Conservation (phyloP, 2,113 vertebrate species). For the Ia io region DNA sequence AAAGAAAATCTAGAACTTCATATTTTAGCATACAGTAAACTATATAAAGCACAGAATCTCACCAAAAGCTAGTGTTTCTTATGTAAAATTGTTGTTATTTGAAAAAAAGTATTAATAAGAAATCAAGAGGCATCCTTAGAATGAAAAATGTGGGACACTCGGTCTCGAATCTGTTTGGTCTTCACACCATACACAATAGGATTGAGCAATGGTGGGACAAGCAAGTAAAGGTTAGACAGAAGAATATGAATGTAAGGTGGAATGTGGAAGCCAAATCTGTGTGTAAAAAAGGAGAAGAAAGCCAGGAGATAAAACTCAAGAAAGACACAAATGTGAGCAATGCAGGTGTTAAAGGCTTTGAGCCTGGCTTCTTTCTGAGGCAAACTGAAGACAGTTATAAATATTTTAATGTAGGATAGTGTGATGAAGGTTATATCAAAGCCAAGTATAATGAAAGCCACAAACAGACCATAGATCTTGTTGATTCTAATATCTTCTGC, state of each 20-base stretch:
- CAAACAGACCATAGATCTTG: slow-evolving; percentile 45
- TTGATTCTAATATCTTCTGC: slow-evolving; percentile 4
- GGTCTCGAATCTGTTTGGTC: no score
- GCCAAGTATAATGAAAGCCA: slow-evolving; percentile 39
- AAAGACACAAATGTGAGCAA: slow-evolving; percentile 55
- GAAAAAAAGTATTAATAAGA: background rate
- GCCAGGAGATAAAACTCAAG: slow-evolving; percentile 40
- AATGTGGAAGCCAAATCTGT: slow-evolving; percentile 50
- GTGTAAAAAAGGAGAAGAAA: slow-evolving; percentile 62
- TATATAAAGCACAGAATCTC: no score
- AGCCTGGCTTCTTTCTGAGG: slow-evolving; percentile 33
- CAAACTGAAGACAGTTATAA: slow-evolving; percentile 48
- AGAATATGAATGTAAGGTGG: slow-evolving; percentile 44
- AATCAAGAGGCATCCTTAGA: background rate
- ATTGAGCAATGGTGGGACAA: slow-evolving; percentile 36
- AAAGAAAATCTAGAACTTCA: no score
- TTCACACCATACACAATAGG: background rate
- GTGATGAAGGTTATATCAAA: slow-evolving; percentile 43
- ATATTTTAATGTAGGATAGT: slow-evolving; percentile 52
- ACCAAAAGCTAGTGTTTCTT: no score
- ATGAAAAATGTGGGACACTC: background rate
- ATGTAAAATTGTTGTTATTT: no score
- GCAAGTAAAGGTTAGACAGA: slow-evolving; percentile 64
- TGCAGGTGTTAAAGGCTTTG: slow-evolving; percentile 56
- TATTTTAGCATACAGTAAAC: no score